phyloP scores from a whole-genome alignment of 2,797 vertebrate genomes.

The Phrynocephalus vlangalii region DNA sequence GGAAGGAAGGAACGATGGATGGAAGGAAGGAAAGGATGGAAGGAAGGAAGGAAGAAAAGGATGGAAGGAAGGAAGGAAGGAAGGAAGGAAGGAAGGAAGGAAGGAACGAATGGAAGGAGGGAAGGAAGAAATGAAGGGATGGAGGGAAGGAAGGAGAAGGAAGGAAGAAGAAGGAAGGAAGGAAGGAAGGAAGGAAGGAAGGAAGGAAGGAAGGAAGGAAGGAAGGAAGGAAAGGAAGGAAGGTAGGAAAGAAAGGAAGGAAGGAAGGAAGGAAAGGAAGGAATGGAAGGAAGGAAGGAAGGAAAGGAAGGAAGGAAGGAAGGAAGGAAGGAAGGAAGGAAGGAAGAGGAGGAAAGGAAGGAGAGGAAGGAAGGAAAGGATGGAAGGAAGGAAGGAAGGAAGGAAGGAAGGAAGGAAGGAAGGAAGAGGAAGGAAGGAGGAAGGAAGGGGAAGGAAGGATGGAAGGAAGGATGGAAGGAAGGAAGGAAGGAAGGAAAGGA shows the following conservation, averaged over 20 bases:
- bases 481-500: not conserved
- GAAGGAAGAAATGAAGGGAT: not conserved
- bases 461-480: not conserved
- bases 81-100: not conserved
- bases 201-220: not conserved
- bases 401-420: not conserved
- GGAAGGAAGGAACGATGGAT: not conserved
- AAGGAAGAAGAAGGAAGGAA: not conserved
- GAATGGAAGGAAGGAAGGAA: not conserved
- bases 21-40: not conserved
- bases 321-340: not conserved
- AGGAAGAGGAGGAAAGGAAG: no score
- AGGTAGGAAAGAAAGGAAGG: not conserved
- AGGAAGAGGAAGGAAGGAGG: not conserved
- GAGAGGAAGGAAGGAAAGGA: not conserved
- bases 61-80: not conserved
- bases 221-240: not conserved
- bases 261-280: not conserved
- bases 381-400: not conserved
- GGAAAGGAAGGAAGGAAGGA: not conserved
- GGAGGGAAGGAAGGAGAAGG: not conserved
- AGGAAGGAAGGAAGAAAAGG: not conserved
- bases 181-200: not conserved
- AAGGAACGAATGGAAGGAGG: not conserved
- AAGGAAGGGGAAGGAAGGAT: not conserved